phyloP scores from a whole-genome alignment of 2,888 invertebrate genomes.

The Chymomyza procnemis region DNA sequence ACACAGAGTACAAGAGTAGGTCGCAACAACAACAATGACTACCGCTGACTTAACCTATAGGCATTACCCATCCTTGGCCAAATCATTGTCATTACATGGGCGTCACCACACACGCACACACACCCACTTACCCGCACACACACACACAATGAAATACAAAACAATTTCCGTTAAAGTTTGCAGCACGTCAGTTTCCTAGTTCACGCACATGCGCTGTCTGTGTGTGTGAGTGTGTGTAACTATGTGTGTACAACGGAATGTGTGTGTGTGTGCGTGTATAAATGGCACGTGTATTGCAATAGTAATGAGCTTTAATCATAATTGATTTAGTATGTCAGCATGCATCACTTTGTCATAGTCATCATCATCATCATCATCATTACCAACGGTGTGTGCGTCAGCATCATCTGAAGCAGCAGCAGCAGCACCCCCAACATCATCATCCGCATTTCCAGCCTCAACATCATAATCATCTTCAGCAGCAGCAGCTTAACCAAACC shows the following conservation, averaged over 20 bases:
- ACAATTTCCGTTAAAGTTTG: constrained; percentile 63
- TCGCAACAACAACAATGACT: constrained; percentile 31
- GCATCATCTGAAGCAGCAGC: constrained; percentile 7
- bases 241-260: neutral
- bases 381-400: constrained; percentile 49
- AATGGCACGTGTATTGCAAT: constrained; percentile 44
- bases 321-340: constrained; percentile 59
- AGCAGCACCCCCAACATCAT: constrained; percentile 45
- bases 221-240: constrained; percentile 19
- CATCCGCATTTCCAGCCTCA: constrained; percentile 25
- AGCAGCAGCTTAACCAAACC: constrained; percentile 13
- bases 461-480: too few relatives aligned
- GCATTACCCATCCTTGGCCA: constrained; percentile 59
- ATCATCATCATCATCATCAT: constrained; percentile 38
- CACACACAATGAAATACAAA: constrained; percentile 6
- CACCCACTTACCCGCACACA: constrained; percentile 15
- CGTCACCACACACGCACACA: constrained; percentile 44
- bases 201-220: constrained; percentile 18
- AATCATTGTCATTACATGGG: constrained; percentile 65
- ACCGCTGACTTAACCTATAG: constrained; percentile 49
- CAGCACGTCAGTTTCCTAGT: constrained; percentile 25
- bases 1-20: constrained; percentile 6
- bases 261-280: constrained; percentile 11
- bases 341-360: constrained; percentile 15
- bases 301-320: constrained; percentile 70